Evolutionary conservation across 1,140 invertebrate genomes (phyloP), one percentile per base, ranked within the genome.

Genomic region (Hylyphantes graminicola): DNA sequence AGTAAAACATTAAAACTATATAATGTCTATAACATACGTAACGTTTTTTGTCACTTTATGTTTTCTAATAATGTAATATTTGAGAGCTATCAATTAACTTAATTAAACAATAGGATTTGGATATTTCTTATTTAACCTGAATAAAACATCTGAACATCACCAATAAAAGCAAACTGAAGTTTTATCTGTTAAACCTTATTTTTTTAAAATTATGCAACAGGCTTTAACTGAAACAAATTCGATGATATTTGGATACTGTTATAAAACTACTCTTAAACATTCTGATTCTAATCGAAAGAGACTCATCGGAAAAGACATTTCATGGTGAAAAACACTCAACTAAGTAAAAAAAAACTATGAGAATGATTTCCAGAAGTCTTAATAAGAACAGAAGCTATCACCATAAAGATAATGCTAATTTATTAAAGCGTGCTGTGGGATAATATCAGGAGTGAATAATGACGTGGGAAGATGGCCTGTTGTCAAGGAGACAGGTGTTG

Each of bases 401-500:
- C n/a, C 4, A 59, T 7, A 12, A 59, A 13, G 57, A 59, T 9
- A 59, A 6, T 5, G 11, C 5, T 13, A 59, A 6, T 59, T 59
- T 13, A 5, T 3, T 59, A 7, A 12, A n/a, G 57, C 57, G n/a
- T 59, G 57, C 12, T 59, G 11, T 9, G 3, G 12, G 11, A 59
- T 6, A 59, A 59, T 59, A 59, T n/a, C 0, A 6, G 5, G 57
- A 6, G 57, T 17, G 11, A 53, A 57, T 13, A 3, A 74, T 74
- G 72, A 55, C 54, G 72, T 74, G 53, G 21, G 17, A 7, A 63
- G 48, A 19, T 55, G 15, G 17, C 9, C 4, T 78, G 76, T 53
- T 78, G 55, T 64, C 76, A 67, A 78, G 76, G 76, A 63, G 55
- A 78, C 76, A 8, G 48, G 5, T 78, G 76, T 65, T 67, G 76